These are phyloP conservation scores for Scrobipalpa costella DNA, from an alignment of 2,888 invertebrate species.

Conservation along the genomic window DNA sequence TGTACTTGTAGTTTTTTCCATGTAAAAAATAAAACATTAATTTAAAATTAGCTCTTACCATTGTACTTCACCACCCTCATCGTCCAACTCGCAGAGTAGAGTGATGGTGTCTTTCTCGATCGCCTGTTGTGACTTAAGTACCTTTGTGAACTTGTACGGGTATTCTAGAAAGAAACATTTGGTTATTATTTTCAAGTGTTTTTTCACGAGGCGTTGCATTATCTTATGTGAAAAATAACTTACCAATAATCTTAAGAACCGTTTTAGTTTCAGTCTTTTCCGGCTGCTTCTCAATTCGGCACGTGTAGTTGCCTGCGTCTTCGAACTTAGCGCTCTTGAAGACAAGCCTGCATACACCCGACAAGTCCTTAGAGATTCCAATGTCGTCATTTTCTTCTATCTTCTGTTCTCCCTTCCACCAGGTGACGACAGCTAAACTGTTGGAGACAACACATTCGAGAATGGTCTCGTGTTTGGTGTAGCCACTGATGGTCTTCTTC, in stretches of 20 bases:
- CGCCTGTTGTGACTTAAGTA: slow-evolving; percentile 95
- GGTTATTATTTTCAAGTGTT: background rate
- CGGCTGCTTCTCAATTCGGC: slow-evolving; percentile 93
- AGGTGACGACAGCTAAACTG: slow-evolving; percentile 95
- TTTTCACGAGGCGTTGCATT: no score
- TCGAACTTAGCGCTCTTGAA: slow-evolving; percentile 91
- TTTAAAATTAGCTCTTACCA: slow-evolving; percentile 81
- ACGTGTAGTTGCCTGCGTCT: slow-evolving; percentile 94
- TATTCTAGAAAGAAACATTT: slow-evolving; percentile 85
- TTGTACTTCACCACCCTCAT: slow-evolving; percentile 95
- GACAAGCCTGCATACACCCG: slow-evolving; percentile 92
- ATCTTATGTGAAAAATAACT: no score
- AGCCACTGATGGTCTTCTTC: slow-evolving; percentile 94
- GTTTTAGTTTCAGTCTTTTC: slow-evolving; percentile 89
- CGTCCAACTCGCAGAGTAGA: slow-evolving; percentile 97
- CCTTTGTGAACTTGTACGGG: slow-evolving; percentile 96
- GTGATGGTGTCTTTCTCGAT: slow-evolving; percentile 96
- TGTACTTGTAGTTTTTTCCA: no score
- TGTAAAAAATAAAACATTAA: no score
- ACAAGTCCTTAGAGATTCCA: slow-evolving; percentile 95
- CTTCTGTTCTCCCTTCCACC: slow-evolving; percentile 92
- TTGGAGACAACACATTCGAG: slow-evolving; percentile 97
- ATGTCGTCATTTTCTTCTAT: slow-evolving; percentile 91
- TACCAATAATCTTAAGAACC: slow-evolving; percentile 89
- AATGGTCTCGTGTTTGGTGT: slow-evolving; percentile 92